A percentile compares a stretch with the other conserved stretches of the same genome.
phyloP scores from a whole-genome alignment of 2,888 invertebrate genomes.

The Sisyra terminalis region DNA sequence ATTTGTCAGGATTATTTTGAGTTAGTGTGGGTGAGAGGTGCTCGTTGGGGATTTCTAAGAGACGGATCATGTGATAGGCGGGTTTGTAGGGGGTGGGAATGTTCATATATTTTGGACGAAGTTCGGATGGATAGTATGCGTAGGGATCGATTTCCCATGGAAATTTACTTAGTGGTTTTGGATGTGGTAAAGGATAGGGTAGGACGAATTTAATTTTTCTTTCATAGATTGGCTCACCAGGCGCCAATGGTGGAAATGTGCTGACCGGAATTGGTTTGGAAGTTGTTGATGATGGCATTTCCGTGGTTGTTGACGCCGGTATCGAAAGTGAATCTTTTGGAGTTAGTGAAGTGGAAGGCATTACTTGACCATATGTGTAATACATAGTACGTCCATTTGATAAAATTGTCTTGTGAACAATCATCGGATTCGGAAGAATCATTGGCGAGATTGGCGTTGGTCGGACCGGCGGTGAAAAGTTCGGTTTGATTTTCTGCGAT shows the following conservation, averaged over 20 bases:
- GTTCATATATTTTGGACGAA: conserved; percentile 20
- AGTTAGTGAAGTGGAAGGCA: not conserved
- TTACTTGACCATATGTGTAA: conserved; percentile 22
- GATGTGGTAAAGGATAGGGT: conserved; percentile 18
- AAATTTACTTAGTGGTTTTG: conserved; percentile 13
- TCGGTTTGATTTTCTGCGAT: not conserved
- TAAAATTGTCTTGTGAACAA: conserved; percentile 23
- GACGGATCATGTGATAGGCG: conserved; percentile 22
- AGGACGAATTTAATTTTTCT: conserved; percentile 23
- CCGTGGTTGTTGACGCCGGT: conserved; percentile 11
- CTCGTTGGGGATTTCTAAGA: conserved; percentile 19
- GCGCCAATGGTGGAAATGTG: not conserved
- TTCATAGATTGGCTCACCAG: conserved; percentile 14
- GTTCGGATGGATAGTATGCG: conserved; percentile 21
- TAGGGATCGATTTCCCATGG: conserved; percentile 21
- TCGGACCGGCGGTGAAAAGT: conserved; percentile 10
- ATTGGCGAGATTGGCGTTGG: conserved; percentile 21
- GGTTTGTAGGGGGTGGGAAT: conserved; percentile 22
- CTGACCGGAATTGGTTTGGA: not conserved
- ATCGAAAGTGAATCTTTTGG: not conserved
- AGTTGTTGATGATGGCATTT: conserved; percentile 6
- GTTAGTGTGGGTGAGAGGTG: not conserved
- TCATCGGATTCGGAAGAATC: conserved; percentile 21
- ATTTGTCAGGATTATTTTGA: too few species aligned
- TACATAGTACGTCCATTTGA: conserved; percentile 23